Evolutionary conservation across 1,140 invertebrate genomes (phyloP).

Genomic region (Macrobrachium rosenbergii): DNA sequence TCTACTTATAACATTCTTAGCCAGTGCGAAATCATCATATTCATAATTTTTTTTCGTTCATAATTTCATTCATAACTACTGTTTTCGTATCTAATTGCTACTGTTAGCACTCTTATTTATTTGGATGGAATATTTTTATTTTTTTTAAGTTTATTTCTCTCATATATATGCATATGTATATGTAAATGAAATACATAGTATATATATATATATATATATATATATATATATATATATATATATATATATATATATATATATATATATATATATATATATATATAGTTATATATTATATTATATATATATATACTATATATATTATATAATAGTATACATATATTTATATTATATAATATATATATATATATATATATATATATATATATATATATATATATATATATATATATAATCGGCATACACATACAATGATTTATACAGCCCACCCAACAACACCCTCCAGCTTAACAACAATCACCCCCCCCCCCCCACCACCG

Average conservation of each 20-base stretch:
- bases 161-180: too few species aligned
- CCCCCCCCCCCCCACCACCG: background rate
- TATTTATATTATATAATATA: background rate
- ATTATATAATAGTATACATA: background rate
- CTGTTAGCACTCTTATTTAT: too few species aligned
- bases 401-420: background rate
- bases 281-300: too few species aligned
- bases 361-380: conserved; percentile 36
- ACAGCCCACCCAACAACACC: background rate
- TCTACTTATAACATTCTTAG: too few species aligned
- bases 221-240: background rate
- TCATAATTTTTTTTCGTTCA: too few species aligned
- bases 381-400: conserved; percentile 31
- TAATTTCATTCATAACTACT: too few species aligned
- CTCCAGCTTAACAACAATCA: background rate
- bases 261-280: background rate
- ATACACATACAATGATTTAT: background rate
- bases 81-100: too few species aligned
- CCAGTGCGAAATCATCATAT: too few species aligned
- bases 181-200: too few species aligned
- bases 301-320: conserved; percentile 37
- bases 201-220: too few species aligned
- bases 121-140: too few species aligned
- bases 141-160: too few species aligned
- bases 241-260: conserved; percentile 1